Evolutionary conservation across 2,888 invertebrate species (phyloP), one percentile per base, ranked within the genome.

Genomic region (Opisthograptis luteolata): DNA sequence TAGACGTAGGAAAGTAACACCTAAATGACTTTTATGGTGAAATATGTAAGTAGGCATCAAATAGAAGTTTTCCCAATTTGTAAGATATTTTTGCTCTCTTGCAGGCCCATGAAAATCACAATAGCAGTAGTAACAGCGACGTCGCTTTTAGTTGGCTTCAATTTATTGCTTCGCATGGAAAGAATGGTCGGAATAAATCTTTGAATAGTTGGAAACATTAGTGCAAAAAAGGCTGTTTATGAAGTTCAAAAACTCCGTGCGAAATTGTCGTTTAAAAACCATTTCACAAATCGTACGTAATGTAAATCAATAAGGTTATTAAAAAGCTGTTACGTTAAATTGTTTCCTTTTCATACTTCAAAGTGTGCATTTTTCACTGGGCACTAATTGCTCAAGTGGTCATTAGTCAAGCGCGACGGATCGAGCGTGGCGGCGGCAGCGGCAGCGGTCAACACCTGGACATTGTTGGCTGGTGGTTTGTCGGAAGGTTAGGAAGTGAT

Each of bases 61-160:
- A n/a, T n/a, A n/a, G 8, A 13, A 22, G 15, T 24, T 12, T 27
- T 40, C n/a, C 8, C 7, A 24, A 8, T 8, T 25, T 25, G 1
- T 34, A 22, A 36, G 6, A 3, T n/a, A 9, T 25, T 13, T 14
- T 9, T 36, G 3, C 6, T 28, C 51, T 17, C 62, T 77, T 70
- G 13, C 81, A 90, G 89, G 31, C 79, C 88, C 0, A 89, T 89
- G 89, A 89, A 89, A 68, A 67, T 88, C 9, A 88, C 89, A 6
- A 83, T 90, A 42, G 85, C 73, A 7, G 78, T 88, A 10, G 82
- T 88, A 20, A 80, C 81, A 1, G 40, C 83, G 27, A 89, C 88
- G 8, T 78, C 86, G n/a, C 12, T 88, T 0, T 45, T 88, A 1
- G 64, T 89, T 9, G 82, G 72, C 1, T 73, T 84, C 63, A 84